Percentiles rank a stretch among this genome's conserved stretches.
Conservation (phyloP, 2,888 invertebrate genomes). For the Cyclophora punctaria region DNA sequence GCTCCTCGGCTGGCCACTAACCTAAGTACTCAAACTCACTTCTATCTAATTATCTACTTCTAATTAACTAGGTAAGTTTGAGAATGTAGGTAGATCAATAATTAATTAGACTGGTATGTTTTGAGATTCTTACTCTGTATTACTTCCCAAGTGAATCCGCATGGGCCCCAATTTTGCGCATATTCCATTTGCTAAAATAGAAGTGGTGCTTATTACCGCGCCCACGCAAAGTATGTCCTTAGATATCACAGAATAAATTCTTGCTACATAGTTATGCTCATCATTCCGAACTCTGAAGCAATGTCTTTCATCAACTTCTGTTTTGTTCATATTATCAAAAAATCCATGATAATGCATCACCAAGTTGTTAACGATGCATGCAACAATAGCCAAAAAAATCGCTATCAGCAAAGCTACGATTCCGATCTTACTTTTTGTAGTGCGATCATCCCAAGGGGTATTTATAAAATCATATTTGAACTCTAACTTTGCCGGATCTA, state of each 20-base stretch:
- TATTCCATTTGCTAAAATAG: constrained; percentile 46
- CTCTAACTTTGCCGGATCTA: constrained; percentile 30
- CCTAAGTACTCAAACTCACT: too few relatives aligned
- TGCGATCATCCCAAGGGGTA: constrained; percentile 57
- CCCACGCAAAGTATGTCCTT: constrained; percentile 54
- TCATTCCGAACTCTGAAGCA: constrained; percentile 48
- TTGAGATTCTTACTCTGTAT: constrained; percentile 34
- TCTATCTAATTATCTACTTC: too few relatives aligned
- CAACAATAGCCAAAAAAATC: constrained; percentile 43
- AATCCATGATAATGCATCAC: constrained; percentile 41
- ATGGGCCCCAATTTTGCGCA: constrained; percentile 51
- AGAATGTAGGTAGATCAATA: not conserved
- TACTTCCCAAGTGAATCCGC: constrained; percentile 42
- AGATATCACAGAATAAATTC: constrained; percentile 45
- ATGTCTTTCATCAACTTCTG: constrained; percentile 26
- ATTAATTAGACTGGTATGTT: too few relatives aligned
- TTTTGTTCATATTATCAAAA: constrained; percentile 2
- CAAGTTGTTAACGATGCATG: constrained; percentile 42
- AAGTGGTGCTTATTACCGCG: constrained; percentile 42
- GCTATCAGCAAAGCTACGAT: constrained; percentile 39
- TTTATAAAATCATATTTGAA: constrained; percentile 50
- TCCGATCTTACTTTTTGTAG: constrained; percentile 45
- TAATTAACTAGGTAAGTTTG: not conserved
- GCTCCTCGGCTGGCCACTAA: too few relatives aligned
- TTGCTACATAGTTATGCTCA: constrained; percentile 43